Conservation (phyloP, 2,797 vertebrate genomes). For the Apodemus agrarius region DNA sequence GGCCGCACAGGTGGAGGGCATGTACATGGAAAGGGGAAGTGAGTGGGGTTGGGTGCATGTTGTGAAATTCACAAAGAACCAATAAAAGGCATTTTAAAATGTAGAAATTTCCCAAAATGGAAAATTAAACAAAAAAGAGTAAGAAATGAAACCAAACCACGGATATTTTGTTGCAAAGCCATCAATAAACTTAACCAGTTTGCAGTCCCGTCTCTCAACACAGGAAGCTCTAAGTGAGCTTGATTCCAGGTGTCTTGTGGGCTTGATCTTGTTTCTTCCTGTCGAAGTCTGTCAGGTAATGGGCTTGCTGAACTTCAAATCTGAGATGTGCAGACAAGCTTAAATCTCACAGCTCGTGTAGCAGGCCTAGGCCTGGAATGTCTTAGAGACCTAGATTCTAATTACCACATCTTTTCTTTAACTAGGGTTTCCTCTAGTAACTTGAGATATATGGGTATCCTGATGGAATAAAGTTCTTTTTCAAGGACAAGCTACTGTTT, state of each 20-base stretch:
- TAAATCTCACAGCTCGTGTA: background rate
- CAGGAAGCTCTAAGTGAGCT: background rate
- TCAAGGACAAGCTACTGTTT: background rate
- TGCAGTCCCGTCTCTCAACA: background rate
- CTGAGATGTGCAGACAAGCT: background rate
- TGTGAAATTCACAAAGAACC: background rate
- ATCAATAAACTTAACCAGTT: background rate
- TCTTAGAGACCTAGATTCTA: background rate
- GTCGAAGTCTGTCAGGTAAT: background rate
- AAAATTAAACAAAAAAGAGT: background rate
- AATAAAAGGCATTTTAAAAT: background rate
- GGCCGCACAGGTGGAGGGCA: background rate
- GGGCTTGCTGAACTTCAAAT: background rate
- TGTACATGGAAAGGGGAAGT: background rate
- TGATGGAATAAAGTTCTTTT: background rate
- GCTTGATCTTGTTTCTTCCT: background rate
- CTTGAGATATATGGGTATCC: background rate
- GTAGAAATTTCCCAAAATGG: background rate
- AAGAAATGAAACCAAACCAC: background rate
- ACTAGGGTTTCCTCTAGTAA: background rate
- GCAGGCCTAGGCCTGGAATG: background rate
- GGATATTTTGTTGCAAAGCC: background rate
- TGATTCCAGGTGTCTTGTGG: background rate
- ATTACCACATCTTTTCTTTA: background rate
- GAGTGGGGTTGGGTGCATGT: background rate